Percentiles rank a stretch among this genome's conserved stretches.
phyloP scores from a whole-genome alignment of 1,140 invertebrate genomes.

The Oppia nitens region DNA sequence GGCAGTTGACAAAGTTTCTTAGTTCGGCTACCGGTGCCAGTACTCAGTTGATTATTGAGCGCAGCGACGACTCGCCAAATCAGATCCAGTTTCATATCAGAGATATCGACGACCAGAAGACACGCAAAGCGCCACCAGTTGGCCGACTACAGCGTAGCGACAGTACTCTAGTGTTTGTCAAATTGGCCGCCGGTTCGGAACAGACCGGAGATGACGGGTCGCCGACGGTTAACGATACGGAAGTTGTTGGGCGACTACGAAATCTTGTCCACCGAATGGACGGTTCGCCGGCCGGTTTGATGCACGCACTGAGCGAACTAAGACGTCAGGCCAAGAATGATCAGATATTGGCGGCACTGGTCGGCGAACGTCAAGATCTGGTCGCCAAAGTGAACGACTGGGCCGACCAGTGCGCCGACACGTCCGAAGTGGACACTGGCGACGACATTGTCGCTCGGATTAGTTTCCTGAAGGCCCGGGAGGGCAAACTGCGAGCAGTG shows the following conservation, averaged over 20 bases:
- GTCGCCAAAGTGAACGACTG: conserved; percentile 2
- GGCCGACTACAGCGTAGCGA: not conserved
- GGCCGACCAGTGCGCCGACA: conserved; percentile 2
- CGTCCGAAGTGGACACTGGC: not conserved
- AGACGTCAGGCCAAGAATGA: not conserved
- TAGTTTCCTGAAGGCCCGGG: not conserved
- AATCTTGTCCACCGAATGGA: not conserved
- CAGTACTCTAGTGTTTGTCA: not conserved
- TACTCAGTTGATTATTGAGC: not conserved
- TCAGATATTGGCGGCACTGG: not conserved
- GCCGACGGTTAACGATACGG: not conserved
- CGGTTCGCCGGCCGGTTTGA: not conserved
- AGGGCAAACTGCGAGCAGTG: conserved; percentile 10
- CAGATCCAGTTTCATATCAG: not conserved
- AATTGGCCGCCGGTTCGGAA: not conserved
- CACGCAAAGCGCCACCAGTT: not conserved
- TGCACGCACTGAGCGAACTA: conserved; percentile 1
- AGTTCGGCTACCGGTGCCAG: not conserved
- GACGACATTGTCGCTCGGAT: not conserved
- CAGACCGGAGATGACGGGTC: not conserved
- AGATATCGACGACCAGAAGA: not conserved
- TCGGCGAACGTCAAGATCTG: not conserved
- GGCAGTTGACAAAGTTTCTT: not conserved
- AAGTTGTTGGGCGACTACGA: not conserved
- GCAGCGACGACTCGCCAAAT: not conserved